These are phyloP conservation scores for Halcyon malimbica DNA, from an alignment of 2,113 vertebrate genomes.

Conservation along the genomic window DNA sequence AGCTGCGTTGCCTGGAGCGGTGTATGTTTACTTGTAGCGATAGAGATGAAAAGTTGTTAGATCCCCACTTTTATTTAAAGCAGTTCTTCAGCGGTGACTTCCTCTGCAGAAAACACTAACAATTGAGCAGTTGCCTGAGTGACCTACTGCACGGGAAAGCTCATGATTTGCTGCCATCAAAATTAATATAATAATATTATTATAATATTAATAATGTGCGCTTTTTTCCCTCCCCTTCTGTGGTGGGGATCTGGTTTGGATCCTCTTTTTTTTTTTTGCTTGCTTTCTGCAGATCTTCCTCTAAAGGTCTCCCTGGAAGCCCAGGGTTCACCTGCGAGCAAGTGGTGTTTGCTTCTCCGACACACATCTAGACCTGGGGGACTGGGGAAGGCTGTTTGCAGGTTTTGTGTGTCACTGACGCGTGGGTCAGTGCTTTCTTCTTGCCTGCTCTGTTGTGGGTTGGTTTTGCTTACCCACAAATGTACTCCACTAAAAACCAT, in stretches of 20 bases:
- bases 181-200: no score
- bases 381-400: neutral
- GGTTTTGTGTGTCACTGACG: neutral
- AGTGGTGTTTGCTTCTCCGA: neutral
- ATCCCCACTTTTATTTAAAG: neutral
- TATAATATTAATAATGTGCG: neutral
- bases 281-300: neutral
- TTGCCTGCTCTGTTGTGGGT: neutral
- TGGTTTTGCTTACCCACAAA: slow-evolving; percentile 2
- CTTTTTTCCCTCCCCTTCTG: accelerated
- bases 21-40: neutral
- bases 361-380: neutral
- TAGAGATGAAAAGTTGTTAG: neutral
- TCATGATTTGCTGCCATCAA: neutral
- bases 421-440: neutral
- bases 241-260: neutral
- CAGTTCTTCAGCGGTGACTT: neutral
- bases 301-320: neutral
- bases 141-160: neutral
- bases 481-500: neutral
- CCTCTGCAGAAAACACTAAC: neutral
- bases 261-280: neutral
- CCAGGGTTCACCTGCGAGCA: neutral
- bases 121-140: neutral
- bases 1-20: neutral